Evolutionary conservation across 2,113 vertebrate genomes (phyloP), one percentile per base, ranked within the genome.

Genomic region (Danionella cerebrum): DNA sequence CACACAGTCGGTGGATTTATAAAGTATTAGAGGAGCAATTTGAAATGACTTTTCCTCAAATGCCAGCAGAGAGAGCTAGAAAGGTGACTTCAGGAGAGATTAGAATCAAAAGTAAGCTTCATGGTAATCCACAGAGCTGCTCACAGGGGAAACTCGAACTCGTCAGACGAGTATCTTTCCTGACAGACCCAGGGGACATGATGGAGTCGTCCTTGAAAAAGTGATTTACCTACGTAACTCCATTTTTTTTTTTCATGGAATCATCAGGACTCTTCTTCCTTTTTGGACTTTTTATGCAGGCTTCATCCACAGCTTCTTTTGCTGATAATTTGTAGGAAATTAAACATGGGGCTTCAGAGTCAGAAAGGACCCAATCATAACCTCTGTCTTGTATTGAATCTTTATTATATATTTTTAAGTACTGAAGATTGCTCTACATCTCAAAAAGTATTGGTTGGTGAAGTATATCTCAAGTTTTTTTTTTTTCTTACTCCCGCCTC

Each of bases 101-200:
- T 81, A 78, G 59, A 81, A 68, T 86, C 76, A 85, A 84, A 81
- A 79, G 75, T 71, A 76, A 72, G 71, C 77, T 82, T 85, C 72
- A 76, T 53, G 64, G 82, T 71, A 65, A 67, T 77, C 69, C 69
- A 39, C 67, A 75, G 69, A 18, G 14, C 48, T 45, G 12, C 27
- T 7, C n/a, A 3, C 45, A 63, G 4, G 75, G 51, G 65, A 78
- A 65, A n/a, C n/a, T n/a, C n/a, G n/a, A 12, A 38, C 63, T 55
- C 13, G 16, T 52, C 58, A 75, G 78, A 84, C 19, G 70, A 73
- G 68, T 72, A 80, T 65, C 66, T 41, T 29, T 77, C 67, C 70
- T 81, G 84, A 83, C 82, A 80, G 81, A 65, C 70, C 59, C 24
- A 11, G 52, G 1, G 6, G 44, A 36, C 68, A 38, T 74, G 44